Conservation (phyloP, 1,140 invertebrate species). For the Calephelis nemesis region DNA sequence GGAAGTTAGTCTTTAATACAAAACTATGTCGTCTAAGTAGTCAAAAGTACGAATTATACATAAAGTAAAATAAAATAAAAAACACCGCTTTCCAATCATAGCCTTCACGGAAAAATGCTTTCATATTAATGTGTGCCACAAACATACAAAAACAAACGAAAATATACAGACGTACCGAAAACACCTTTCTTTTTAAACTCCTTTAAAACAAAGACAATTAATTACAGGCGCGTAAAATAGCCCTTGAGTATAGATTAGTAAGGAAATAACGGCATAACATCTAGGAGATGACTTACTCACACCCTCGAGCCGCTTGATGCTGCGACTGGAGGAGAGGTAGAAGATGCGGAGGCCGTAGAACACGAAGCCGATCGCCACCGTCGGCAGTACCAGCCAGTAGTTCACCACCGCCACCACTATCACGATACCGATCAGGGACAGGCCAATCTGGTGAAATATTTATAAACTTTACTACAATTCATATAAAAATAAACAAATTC, state of each 20-base stretch:
- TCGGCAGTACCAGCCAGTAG: slow-evolving; percentile 86
- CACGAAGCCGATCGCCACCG: slow-evolving; percentile 83
- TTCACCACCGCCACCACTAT: slow-evolving; percentile 87
- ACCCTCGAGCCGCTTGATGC: slow-evolving; percentile 93
- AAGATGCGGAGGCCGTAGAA: slow-evolving; percentile 88
- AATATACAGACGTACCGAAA: no score
- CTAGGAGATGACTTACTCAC: slow-evolving; percentile 85
- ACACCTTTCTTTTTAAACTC: no score
- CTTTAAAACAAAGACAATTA: no score
- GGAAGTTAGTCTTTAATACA: no score
- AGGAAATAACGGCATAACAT: slow-evolving; percentile 14
- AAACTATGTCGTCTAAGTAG: no score
- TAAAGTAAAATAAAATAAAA: no score
- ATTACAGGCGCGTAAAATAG: not conserved
- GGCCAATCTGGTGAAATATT: slow-evolving; percentile 81
- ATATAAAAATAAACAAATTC: not conserved
- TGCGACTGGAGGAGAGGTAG: slow-evolving; percentile 90
- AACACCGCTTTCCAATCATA: no score
- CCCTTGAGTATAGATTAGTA: slow-evolving; percentile 8
- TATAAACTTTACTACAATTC: not conserved
- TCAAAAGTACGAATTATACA: no score
- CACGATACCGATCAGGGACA: slow-evolving; percentile 87
- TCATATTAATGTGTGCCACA: no score
- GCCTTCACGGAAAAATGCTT: no score
- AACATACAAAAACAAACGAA: no score